phyloP scores from a whole-genome alignment of 2,797 vertebrate species.

The Bradypodion ventrale region DNA sequence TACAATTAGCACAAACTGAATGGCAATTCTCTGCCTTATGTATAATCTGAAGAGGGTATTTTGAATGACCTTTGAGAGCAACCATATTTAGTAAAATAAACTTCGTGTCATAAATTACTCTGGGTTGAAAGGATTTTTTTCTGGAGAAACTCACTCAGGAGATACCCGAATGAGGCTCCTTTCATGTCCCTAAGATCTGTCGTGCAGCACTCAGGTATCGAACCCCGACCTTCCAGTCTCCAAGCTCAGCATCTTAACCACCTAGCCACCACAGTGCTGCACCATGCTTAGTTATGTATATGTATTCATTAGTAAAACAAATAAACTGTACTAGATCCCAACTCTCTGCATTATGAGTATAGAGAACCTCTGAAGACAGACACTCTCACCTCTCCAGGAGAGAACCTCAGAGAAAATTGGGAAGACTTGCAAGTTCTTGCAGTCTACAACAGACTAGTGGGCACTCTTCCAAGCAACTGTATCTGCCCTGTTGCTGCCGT shows the following conservation, averaged over 20 bases:
- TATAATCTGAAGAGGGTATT: not conserved
- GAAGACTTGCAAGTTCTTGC: not conserved
- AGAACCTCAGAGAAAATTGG: not conserved
- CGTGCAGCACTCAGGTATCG: too few species aligned
- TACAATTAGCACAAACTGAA: not conserved
- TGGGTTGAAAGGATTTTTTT: too few species aligned
- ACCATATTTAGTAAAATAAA: not conserved
- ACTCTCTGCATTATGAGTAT: not conserved
- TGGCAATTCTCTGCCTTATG: not conserved
- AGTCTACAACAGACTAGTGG: not conserved
- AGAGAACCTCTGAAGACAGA: not conserved
- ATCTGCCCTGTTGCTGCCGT: not conserved
- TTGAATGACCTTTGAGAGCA: not conserved
- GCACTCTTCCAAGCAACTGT: not conserved
- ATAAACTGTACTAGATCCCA: not conserved
- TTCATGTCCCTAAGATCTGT: too few species aligned
- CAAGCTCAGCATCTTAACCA: too few species aligned
- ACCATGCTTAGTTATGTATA: too few species aligned
- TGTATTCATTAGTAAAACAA: not conserved
- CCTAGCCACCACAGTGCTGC: too few species aligned
- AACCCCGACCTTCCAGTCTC: too few species aligned
- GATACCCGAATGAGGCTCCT: too few species aligned
- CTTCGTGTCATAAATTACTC: too few species aligned
- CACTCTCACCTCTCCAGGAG: too few species aligned
- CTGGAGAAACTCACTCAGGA: too few species aligned